Percentiles rank a stretch among this genome's conserved stretches.
phyloP scores from a whole-genome alignment of 1,140 invertebrate species.

The Polyergus mexicanus region DNA sequence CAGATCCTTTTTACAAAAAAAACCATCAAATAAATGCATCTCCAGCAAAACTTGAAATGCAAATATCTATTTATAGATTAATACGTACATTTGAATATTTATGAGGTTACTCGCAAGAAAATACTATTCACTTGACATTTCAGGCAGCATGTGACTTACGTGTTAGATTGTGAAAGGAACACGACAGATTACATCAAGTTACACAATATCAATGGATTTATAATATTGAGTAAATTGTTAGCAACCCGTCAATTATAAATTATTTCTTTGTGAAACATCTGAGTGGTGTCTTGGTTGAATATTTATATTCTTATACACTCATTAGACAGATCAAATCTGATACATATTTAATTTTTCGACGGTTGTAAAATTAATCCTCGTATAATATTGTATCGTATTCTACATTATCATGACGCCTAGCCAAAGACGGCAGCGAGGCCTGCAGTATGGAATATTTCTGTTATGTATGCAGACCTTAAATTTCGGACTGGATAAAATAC shows the following conservation, averaged over 20 bases:
- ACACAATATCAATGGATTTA: constrained; percentile 86
- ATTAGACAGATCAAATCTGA: neutral
- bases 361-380: neutral
- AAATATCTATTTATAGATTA: no score
- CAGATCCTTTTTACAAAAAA: neutral
- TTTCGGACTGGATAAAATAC: constrained; percentile 88
- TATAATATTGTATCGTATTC: constrained; percentile 12
- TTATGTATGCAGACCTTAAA: constrained; percentile 82
- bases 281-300: constrained; percentile 72
- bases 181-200: constrained; percentile 74
- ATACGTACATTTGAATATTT: no score
- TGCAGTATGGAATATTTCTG: constrained; percentile 82
- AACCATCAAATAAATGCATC: no score
- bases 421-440: constrained; percentile 80
- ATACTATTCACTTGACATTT: no score
- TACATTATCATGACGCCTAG: constrained; percentile 75
- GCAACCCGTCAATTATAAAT: constrained; percentile 89
- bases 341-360: neutral
- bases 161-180: constrained; percentile 86
- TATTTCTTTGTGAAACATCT: constrained; percentile 89
- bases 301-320: constrained; percentile 81
- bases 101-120: no score
- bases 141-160: no score
- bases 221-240: constrained; percentile 88
- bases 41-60: neutral